Base-by-base conservation (phyloP, 1,140 invertebrate genomes). In the Gryon sp. region DNA sequence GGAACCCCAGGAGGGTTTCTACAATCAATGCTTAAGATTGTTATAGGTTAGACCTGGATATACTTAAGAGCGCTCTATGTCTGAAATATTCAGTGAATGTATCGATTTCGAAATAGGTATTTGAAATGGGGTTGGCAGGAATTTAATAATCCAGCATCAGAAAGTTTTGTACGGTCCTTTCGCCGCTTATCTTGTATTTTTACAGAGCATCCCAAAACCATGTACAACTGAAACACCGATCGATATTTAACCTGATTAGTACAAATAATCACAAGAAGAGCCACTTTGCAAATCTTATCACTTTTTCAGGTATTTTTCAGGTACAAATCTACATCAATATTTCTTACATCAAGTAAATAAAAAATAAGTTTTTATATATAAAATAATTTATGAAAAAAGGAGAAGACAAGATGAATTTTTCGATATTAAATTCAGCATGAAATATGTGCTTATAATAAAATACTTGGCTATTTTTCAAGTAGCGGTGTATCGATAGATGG, bases 31-130 rank as follows among this genome's bases (percentile, higher is more conserved):
- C 72, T 65, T 62, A 75, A 68, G 65, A 60, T 79, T 75, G 70
- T 78, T 78, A 75, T 62, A 68, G 65, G 66, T 78, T 70, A 59
- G 46, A 65, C 41, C 46, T 50, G 43, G 43, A 30, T 63, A 50
- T 72, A 66, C 60, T 70, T 75, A 70, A 77, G 77, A 75, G 72
- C 73, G 78, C 77, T 79, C 79, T 73, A 75, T 76, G 75, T 80
- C 83, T 85, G 79, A 87, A 86, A 87, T 88, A 88, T 88, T 88
- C 85, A 86, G 81, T 75, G 85, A 87, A 87, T 88, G 86, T 87
- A 88, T 88, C 87, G 87, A 88, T 88, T 86, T 38, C 52, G 73
- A 66, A 86, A 81, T 84, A 87, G 84, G 82, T 87, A 88, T 87
- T 87, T 79, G 78, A 81, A 84, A 87, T 84, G 79, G 83, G 84